Percentiles rank a stretch among this genome's conserved stretches.
Evolutionary conservation across 2,888 invertebrate species (phyloP).

Genomic region (Nemotelus nigrinus): DNA sequence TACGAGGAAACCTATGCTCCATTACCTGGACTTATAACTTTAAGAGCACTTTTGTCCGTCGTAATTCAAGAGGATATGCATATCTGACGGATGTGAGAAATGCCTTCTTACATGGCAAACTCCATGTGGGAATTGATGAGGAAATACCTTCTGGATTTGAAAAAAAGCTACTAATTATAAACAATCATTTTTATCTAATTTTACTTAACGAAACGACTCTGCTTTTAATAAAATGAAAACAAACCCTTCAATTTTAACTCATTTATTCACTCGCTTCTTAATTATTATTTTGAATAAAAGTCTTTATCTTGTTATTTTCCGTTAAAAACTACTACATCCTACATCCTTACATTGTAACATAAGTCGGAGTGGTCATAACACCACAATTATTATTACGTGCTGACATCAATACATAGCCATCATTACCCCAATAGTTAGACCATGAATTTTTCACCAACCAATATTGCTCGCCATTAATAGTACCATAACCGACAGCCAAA

Average conservation of each 20-base stretch:
- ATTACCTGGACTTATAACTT: no score
- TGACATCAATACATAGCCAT: constrained; percentile 93
- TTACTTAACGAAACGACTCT: no score
- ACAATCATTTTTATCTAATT: no score
- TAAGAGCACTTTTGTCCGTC: no score
- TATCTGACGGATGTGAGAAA: no score
- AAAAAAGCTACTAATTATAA: no score
- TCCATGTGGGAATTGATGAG: no score
- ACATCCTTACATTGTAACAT: constrained; percentile 72
- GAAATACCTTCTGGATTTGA: no score
- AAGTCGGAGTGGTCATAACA: constrained; percentile 87
- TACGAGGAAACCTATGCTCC: no score
- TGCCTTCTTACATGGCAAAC: no score
- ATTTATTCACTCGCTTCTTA: not conserved
- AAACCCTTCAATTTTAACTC: not conserved
- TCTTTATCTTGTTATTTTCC: not conserved
- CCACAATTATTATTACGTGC: constrained; percentile 93
- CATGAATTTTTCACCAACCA: constrained; percentile 97
- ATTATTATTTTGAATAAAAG: not conserved
- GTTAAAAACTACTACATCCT: not conserved
- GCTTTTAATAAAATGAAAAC: not conserved
- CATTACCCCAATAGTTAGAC: constrained; percentile 98
- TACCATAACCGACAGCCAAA: constrained; percentile 88
- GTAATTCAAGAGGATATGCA: no score
- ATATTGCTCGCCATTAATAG: constrained; percentile 82